Evolutionary conservation across 1,140 invertebrate species (phyloP).

Genomic region (Pseudomyrmex sp.): DNA sequence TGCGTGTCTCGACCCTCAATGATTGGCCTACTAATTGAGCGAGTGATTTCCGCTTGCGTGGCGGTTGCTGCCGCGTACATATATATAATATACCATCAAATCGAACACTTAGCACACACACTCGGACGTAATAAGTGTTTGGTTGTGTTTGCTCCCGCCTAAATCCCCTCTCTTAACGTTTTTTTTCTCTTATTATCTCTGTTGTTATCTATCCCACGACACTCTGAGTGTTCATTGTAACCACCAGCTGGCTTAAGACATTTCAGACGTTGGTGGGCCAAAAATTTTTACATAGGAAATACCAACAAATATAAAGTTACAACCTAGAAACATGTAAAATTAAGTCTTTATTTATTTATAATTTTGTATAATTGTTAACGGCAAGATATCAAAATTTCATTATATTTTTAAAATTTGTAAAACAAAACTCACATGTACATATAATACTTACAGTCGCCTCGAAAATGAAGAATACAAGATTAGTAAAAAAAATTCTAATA

Average conservation of each 20-base stretch:
- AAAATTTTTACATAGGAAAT: background rate
- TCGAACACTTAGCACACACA: constrained; percentile 62
- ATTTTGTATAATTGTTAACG: background rate
- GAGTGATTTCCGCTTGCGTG: constrained; percentile 26
- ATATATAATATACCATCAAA: background rate
- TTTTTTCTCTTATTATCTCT: constrained; percentile 23
- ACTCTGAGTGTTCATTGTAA: constrained; percentile 35
- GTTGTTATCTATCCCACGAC: constrained; percentile 27
- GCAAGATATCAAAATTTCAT: background rate
- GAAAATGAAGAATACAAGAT: background rate
- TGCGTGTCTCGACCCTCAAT: constrained; percentile 67
- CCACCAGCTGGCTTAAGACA: constrained; percentile 43
- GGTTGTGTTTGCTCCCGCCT: constrained; percentile 24
- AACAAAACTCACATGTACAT: too few relatives aligned
- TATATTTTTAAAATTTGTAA: constrained; percentile 3
- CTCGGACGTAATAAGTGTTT: constrained; percentile 64
- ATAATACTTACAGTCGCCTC: too few relatives aligned
- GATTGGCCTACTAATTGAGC: constrained; percentile 59
- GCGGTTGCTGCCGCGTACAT: constrained; percentile 27
- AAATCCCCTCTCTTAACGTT: background rate
- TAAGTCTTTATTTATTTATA: background rate
- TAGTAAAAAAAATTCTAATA: constrained; percentile 3
- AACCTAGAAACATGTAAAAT: background rate
- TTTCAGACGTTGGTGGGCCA: constrained; percentile 18
- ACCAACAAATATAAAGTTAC: background rate